Base-by-base conservation (phyloP, 2,113 vertebrate genomes). In the Suncus etruscus region DNA sequence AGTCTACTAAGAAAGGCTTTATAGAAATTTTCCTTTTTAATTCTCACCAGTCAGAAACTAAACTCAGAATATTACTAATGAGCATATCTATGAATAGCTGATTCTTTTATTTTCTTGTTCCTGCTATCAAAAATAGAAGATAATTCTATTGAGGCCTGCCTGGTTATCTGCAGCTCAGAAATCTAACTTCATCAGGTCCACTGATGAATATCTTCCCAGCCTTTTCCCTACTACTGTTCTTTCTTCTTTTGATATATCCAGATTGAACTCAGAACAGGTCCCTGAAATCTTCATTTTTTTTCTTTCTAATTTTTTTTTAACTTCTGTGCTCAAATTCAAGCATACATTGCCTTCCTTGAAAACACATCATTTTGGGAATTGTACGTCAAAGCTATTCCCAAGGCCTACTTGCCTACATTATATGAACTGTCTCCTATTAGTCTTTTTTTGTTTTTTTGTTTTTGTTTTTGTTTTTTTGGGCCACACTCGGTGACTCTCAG, bases 271-370 rank as follows among this genome's bases (percentile, higher is more conserved):
- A 47, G 75, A 78, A 29, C 32, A 54, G 65, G 24, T 48, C 29
- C 45, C 31, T 72, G 0, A 70, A 31, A 61, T 18, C 10, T 77
- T 76, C 63, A 65, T 24, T 51, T 0, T 1, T 73, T 69, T 89
- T 94, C 15, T 31, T 78, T 39, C 39, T 39, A 39, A 63, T 0
- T 1, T 68, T 63, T 89, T 94, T 16, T 32, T 79, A 18, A 14
- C 31, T 89, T 15, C 18, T 50, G 8, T 48, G 22, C 48, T 80
- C 76, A 39, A 74, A 78, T 15, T 29, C 58, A n/a, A 29, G 47
- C 54, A 24, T 78, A 89, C n/a, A 83, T 75, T 84, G 7, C 14
- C 32, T 63, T 50, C 85, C 16, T 88, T 76, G 79, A 76, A 93
- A 82, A 77, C 45, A 54, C 45, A 15, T 58, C 15, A 1, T 32